These are phyloP conservation scores for Aleiodes testaceus DNA, from an alignment of 2,888 invertebrate genomes.

Conservation along the genomic window DNA sequence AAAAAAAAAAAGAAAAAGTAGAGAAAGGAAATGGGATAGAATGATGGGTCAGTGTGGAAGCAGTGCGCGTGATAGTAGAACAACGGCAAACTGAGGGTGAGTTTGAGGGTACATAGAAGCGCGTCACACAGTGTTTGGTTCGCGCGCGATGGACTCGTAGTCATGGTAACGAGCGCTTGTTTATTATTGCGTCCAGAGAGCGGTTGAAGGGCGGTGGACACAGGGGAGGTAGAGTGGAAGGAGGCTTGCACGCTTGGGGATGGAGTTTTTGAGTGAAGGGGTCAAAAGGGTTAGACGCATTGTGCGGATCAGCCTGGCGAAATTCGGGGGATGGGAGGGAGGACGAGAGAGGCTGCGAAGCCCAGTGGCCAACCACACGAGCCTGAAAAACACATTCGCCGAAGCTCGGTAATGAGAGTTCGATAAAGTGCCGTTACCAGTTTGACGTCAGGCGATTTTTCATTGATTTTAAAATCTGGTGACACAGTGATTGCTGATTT, in stretches of 20 bases:
- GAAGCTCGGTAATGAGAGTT: slow-evolving; percentile 70
- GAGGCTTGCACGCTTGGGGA: slow-evolving; percentile 34
- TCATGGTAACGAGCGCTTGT: slow-evolving; percentile 72
- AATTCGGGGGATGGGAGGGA: slow-evolving; percentile 37
- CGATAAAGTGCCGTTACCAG: slow-evolving; percentile 72
- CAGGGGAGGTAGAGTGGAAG: slow-evolving; percentile 43
- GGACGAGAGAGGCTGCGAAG: slow-evolving; percentile 49
- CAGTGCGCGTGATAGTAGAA: slow-evolving; percentile 38
- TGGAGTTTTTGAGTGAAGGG: slow-evolving; percentile 36
- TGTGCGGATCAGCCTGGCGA: slow-evolving; percentile 35
- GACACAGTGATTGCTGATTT: too few species aligned
- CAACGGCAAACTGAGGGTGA: slow-evolving; percentile 39
- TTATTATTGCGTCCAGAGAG: slow-evolving; percentile 71
- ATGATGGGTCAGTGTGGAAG: slow-evolving; percentile 30
- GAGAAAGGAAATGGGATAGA: slow-evolving; percentile 11
- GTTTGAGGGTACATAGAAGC: slow-evolving; percentile 37
- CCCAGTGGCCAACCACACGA: slow-evolving; percentile 69
- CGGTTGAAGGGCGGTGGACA: slow-evolving; percentile 50
- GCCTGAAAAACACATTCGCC: slow-evolving; percentile 71
- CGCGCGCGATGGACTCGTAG: slow-evolving; percentile 70
- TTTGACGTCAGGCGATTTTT: slow-evolving; percentile 68
- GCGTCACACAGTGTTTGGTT: slow-evolving; percentile 65
- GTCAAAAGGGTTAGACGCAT: slow-evolving; percentile 44
- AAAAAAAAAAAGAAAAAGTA: slow-evolving; percentile 19
- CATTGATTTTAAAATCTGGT: too few species aligned